Base-by-base conservation (phyloP, 2,888 invertebrate species). In the Hypercompe scribonia region DNA sequence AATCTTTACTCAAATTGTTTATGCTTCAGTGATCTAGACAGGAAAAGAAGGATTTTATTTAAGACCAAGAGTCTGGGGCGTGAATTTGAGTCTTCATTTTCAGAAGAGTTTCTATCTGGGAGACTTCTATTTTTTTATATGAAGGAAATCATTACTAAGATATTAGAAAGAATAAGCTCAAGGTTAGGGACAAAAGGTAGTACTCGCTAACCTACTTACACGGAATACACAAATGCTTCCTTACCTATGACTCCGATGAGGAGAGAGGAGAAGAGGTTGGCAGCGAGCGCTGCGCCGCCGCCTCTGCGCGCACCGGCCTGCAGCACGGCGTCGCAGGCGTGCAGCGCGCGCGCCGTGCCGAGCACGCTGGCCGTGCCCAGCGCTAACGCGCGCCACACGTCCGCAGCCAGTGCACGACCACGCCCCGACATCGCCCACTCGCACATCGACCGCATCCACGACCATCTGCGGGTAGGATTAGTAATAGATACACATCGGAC, bases 261-360 rank as follows among this genome's bases (percentile, higher is more conserved):
- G 74, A 95, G 87, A 79, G 94, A 94, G 2, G 95, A 95, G 89
- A 94, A 92, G 69, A 95, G 89, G 80, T 95, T 95, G 46, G 95
- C 95, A 0, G 93, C 94, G 71, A 95, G 90, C 34, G 94, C 95
- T 13, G 92, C 90, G 61, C 87, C 88, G 11, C 95, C 95, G 0
- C 95, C 95, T 31, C 91, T 81, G 5, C 92, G 80, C 64, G 94
- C 94, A 81, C 93, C 95, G 0, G 92, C 93, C 89, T 93, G 94
- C 90, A 95, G 92, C 89, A 89, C 93, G 72, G 89, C 89, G 90
- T 95, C 95, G 87, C 93, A 93, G n/a, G 94, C 94, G 90, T 92
- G 92, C 91, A 94, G 90, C 83, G 94, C 94, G 85, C 95, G 94
- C 84, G 95, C 94, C 74, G 95, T 95, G 88, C 94, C 94, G 82